Evolutionary conservation across 1,140 invertebrate species (phyloP).

Genomic region (Drosophila kohkoa): DNA sequence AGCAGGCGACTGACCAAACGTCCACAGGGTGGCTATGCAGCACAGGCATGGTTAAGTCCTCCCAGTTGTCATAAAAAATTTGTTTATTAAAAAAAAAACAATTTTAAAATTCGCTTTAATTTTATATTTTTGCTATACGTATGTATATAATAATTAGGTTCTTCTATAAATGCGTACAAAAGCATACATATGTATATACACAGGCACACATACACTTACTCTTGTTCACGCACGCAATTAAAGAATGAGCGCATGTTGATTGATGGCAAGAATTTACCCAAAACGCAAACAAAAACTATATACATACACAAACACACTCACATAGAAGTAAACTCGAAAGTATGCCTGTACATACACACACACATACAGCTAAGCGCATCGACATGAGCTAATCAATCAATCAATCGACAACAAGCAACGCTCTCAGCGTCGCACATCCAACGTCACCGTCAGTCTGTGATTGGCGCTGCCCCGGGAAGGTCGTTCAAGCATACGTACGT

Average conservation of each 20-base stretch:
- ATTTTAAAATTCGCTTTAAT: neutral
- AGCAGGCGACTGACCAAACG: conserved; percentile 4
- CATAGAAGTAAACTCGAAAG: neutral
- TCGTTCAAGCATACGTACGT: conserved; percentile 44
- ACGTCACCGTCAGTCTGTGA: conserved; percentile 72
- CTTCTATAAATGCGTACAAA: neutral
- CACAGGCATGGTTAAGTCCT: neutral
- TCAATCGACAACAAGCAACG: conserved; percentile 66
- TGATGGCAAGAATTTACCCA: conserved; percentile 37
- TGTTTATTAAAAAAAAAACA: neutral
- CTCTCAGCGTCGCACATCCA: conserved; percentile 46
- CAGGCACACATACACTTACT: conserved; percentile 1
- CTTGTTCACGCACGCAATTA: conserved; percentile 16
- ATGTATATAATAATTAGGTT: conserved; percentile 1
- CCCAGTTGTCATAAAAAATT: neutral
- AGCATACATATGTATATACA: neutral
- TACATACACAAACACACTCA: conserved; percentile 11
- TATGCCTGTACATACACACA: conserved; percentile 7
- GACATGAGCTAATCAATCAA: conserved; percentile 73
- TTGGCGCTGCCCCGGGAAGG: conserved; percentile 59
- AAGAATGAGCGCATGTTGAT: conserved; percentile 41
- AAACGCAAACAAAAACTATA: conserved; percentile 20
- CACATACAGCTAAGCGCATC: conserved; percentile 24
- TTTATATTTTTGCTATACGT: neutral
- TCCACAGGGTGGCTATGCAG: conserved; percentile 24